Evolutionary conservation across 2,797 vertebrate genomes (phyloP), one percentile per base, ranked within the genome.

Genomic region (Argya squamiceps): DNA sequence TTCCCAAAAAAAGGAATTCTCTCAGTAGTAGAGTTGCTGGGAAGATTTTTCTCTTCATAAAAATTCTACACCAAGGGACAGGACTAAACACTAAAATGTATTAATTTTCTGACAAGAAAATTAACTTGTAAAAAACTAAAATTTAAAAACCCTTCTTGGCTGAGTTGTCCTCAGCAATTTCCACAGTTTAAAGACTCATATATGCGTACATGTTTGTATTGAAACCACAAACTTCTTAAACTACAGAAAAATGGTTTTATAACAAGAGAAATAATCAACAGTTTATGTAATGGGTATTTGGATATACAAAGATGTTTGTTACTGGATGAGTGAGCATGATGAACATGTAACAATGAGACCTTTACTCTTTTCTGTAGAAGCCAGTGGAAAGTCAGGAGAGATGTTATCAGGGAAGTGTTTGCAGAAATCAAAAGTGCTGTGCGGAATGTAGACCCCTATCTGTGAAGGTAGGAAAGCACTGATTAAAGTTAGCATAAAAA

Each of bases 121-220:
- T 29, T n/a, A 60, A n/a, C 21, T 55, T 44, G 6, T 13, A 43
- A 68, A 74, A 74, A 77, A 59, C 46, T 2, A 41, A 27, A 17
- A 15, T 1, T 8, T 4, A 4, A 69, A 88, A 56, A 8, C 2
- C 5, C 1, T 5, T 76, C 6, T 44, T 79, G 9, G 5, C 19
- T 80, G 63, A 4, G 2, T 37, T 80, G 78, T 77, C 20, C 10
- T 6, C 10, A 52, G 27, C 1, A 71, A 67, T 60, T 58, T 77
- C 68, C 60, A 36, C 3, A 46, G 2, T 55, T 52, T 56, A 52
- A 53, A 52, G 6, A 56, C 58, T 81, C 3, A 1, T 49, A 17
- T 26, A 2, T 29, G 10, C 41, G 2, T 36, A n/a, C 9, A 4
- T 21, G 4, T 46, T 86, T 64, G 6, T 34, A 63, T 46, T 76